Percentiles rank a stretch among this genome's conserved stretches.
These are phyloP conservation scores for Eupsilia transversa DNA, from an alignment of 2,888 invertebrate genomes.

Conservation along the genomic window DNA sequence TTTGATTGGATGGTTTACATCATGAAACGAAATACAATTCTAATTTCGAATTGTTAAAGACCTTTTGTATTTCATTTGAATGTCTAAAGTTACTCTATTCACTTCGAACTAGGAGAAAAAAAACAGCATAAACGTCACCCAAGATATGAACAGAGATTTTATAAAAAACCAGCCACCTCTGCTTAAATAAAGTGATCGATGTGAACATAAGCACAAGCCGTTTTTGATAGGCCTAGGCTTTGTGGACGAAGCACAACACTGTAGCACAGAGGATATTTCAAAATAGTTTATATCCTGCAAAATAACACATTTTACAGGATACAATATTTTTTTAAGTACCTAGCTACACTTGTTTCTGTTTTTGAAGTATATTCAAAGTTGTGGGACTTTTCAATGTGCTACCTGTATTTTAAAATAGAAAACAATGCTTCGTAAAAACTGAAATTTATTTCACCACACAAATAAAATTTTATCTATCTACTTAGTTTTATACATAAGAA, in stretches of 20 bases:
- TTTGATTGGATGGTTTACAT: background rate
- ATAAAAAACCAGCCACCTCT: constrained; percentile 8
- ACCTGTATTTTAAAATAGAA: background rate
- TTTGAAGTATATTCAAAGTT: background rate
- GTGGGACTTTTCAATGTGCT: background rate
- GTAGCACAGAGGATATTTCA: constrained; percentile 8
- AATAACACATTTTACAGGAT: background rate
- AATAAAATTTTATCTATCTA: background rate
- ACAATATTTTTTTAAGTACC: too few relatives aligned
- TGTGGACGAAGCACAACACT: constrained; percentile 1
- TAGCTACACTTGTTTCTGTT: too few relatives aligned
- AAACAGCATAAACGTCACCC: background rate
- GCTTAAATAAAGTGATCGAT: background rate
- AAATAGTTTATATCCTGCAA: constrained; percentile 20
- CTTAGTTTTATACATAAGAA: background rate
- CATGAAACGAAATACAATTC: background rate
- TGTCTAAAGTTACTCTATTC: background rate
- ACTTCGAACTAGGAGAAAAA: background rate
- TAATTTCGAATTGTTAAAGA: too few relatives aligned
- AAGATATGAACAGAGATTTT: constrained; percentile 7
- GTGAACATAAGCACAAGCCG: background rate
- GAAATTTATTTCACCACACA: background rate
- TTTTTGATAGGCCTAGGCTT: constrained; percentile 17
- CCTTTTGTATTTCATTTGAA: too few relatives aligned
- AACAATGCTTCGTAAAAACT: constrained; percentile 14